Evolutionary conservation across 92 coral and sea anemone species (phyloP), one percentile per base, ranked within the genome.

Genomic region (Phenganax subtilis): DNA sequence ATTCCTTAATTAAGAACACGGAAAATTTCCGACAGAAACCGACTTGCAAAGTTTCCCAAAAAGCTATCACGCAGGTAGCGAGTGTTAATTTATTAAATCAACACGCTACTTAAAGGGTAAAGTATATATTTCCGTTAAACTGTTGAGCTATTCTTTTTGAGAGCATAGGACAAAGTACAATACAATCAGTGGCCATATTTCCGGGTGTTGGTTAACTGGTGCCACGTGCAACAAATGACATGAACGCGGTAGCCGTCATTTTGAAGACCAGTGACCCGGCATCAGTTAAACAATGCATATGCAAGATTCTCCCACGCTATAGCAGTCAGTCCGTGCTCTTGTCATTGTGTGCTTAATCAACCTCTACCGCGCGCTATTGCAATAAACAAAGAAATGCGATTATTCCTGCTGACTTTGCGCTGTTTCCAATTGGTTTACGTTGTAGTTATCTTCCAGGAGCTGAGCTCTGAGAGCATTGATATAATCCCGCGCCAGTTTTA

Each of bases 401-500:
- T 31, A 10, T 51, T 79, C 55, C 77, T 16, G 58, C 37, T 30
- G 2, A 79, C 51, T 57, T 7, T 2, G 10, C 28, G 70, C 12
- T 64, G 16, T 0, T 64, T 59, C 71, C 31, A 10, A 20, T 16
- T 28, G 37, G 52, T 31, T 14, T 55, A 12, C 55, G 12, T 51
- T 60, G 52, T 11, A 51, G 27, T 54, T 15, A 9, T 62, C 57
- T 8, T 63, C 62, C 59, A 44, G 16, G 11, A 79, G 83, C 16
- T 44, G 74, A 12, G 27, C 44, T 16, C 20, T 64, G 16, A 79
- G 16, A 0, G 83, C 63, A 44, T 53, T 63, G 62, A 96, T 96
- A 51, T 96, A 96, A n/a, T 91, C 91, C 76, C 86, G 96, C 4
- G 99, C 99, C 44, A 96, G 88, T 83, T 87, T 85, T 25, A 96